A percentile compares a stretch with the other conserved stretches of the same genome.
phyloP scores from a whole-genome alignment of 2,797 vertebrate genomes.

The Danio choprae region DNA sequence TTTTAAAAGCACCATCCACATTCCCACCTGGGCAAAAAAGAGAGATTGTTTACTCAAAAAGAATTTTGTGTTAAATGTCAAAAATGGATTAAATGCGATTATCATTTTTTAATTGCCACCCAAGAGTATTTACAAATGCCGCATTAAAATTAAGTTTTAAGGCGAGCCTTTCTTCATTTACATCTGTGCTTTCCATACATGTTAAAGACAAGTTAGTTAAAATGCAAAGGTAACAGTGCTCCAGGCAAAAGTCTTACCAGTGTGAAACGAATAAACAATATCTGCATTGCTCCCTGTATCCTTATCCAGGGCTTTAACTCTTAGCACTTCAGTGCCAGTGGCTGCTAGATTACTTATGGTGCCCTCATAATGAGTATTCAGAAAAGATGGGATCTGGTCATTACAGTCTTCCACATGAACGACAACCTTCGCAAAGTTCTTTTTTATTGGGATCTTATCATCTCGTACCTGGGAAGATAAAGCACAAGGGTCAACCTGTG shows the following conservation, averaged over 20 bases:
- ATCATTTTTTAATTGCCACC: not conserved
- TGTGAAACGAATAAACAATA: constrained; percentile 88
- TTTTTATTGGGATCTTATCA: constrained; percentile 93
- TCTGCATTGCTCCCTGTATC: constrained; percentile 90
- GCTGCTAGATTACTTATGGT: constrained; percentile 77
- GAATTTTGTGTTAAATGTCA: constrained; percentile 19
- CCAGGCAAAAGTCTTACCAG: constrained; percentile 78
- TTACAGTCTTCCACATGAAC: constrained; percentile 89
- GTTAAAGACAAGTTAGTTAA: constrained; percentile 3
- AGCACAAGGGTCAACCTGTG: not conserved
- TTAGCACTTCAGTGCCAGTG: constrained; percentile 83
- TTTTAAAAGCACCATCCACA: constrained; percentile 84
- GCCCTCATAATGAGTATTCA: constrained; percentile 83
- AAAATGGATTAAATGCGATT: constrained; percentile 24
- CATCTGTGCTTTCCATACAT: constrained; percentile 2
- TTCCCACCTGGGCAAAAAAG: constrained; percentile 81
- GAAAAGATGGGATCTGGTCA: constrained; percentile 88
- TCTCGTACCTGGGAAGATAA: constrained; percentile 86
- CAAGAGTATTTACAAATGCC: constrained; percentile 22
- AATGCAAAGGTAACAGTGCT: constrained; percentile 1
- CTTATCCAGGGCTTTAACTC: constrained; percentile 88
- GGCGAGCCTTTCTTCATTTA: not conserved
- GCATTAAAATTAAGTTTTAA: not conserved
- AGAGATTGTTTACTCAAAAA: not conserved
- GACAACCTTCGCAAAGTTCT: constrained; percentile 89